A percentile compares a stretch with the other conserved stretches of the same genome.
Conservation (phyloP, 1,140 invertebrate species). For the Orius laevigatus region DNA sequence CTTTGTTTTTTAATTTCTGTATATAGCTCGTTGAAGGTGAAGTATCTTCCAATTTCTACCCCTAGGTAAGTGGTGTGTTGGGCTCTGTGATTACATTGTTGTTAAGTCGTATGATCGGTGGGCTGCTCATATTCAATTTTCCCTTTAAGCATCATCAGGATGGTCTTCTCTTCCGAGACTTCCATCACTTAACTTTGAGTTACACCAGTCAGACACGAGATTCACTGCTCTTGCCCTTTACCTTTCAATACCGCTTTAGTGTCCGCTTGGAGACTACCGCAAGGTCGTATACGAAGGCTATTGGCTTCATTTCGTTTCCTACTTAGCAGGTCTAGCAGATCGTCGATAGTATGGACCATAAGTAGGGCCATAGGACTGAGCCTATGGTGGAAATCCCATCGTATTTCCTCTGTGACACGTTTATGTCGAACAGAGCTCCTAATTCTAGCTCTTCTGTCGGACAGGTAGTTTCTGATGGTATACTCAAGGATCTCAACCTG, state of each 20-base stretch:
- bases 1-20: not conserved
- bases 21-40: not conserved
- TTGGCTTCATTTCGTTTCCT: not conserved
- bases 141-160: constrained; percentile 14
- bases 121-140: constrained; percentile 2
- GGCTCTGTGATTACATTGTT: constrained; percentile 3
- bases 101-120: constrained; percentile 1
- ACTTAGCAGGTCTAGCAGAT: too few relatives aligned
- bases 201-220: not conserved
- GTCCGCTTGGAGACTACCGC: constrained; percentile 2
- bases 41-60: not conserved
- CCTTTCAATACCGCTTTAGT: not conserved
- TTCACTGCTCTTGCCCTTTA: not conserved
- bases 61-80: not conserved
- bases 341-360: constrained; percentile 25
- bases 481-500: too few relatives aligned
- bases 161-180: constrained; percentile 14
- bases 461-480: too few relatives aligned
- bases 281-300: constrained; percentile 2
- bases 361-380: constrained; percentile 21
- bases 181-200: constrained; percentile 1
- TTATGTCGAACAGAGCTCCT: too few relatives aligned
- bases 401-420: not conserved
- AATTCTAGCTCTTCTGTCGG: too few relatives aligned
- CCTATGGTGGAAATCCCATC: constrained; percentile 23